Base-by-base conservation (phyloP, 2,113 vertebrate genomes). In the Gnathonemus longibarbis region DNA sequence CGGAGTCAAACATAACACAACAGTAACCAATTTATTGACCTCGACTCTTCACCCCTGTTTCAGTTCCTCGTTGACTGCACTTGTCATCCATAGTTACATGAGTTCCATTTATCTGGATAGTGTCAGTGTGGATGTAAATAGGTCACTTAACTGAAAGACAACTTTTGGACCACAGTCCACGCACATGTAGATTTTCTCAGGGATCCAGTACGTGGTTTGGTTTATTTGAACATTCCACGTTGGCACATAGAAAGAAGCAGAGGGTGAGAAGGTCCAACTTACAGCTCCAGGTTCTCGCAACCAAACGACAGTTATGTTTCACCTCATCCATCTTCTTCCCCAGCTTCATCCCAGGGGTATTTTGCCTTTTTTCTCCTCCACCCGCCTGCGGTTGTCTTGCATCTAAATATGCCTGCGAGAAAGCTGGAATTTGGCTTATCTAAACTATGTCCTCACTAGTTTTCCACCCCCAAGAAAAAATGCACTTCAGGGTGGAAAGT, bases 261-360 rank as follows among this genome's bases (percentile, higher is more conserved):
- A 53, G 7, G 87, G 27, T 66, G 52, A 91, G 88, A 89, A 92
- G 58, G 91, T 70, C 91, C 84, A 90, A 27, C 45, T 42, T 19
- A 10, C 17, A 19, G 88, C 42, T n/a, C 31, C 58, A 49, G 39
- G 91, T 88, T 89, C 80, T 89, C 90, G 88, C 91, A 91, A 91
- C 90, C 89, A 93, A 93, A 92, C 56, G 80, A 88, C 91, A 91
- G 92, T 94, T 62, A 70, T 13, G 31, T 56, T 88, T 89, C 93
- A 93, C 92, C 90, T 94, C 92, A 94, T 94, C 93, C 90, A 93
- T 94, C 92, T 93, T 92, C 88, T n/a, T 45, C 24, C 56, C 2
- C 39, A 62, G 53, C 56, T 88, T 24, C 39, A 66, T 93, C 91
- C 86, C 90, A 53, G 90, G 90, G 86, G 90, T 90, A 91, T 93